Evolutionary conservation across 2,888 invertebrate species (phyloP), one percentile per base, ranked within the genome.

Genomic region (Busseola fusca): DNA sequence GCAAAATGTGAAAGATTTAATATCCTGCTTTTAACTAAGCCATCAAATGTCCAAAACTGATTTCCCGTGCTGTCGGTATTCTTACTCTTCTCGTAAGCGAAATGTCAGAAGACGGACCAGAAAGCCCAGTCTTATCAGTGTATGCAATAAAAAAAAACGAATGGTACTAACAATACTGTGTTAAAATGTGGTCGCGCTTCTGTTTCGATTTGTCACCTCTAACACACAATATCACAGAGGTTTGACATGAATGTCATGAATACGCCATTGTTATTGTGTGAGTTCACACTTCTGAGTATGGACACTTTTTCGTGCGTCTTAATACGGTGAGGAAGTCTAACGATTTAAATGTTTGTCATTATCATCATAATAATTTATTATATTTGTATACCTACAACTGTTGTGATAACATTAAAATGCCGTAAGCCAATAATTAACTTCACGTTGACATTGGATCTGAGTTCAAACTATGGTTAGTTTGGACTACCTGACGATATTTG

Each of bases 1-100:
- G 52, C 3, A 25, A 69, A 74, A 66, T 63, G 40, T 68, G 62
- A n/a, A n/a, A n/a, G n/a, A n/a, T n/a, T n/a, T n/a, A n/a, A n/a
- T n/a, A n/a, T n/a, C n/a, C n/a, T n/a, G 12, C 30, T 21, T 56
- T 30, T 30, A 57, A 30, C 12, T 21, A 57, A 30, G 21, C 57
- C 7, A 21, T 21, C 30, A 57, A 58, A 16, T 37, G 9, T 9
- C n/a, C 16, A 5, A 58, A n/a, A 9, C 34, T 57, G 21, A 7
- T 34, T 57, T 34, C 12, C 40, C 12, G 40, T 40, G 40, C 40
- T 40, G 40, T 12, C 7, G 1, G 21, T 34, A 21, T 34, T 14
- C 12, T 2, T 5, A 0, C 9, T 34, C 7, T 58, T 21, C 34
- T 34, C n/a, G 14, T n/a, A 7, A 1, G n/a, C 21, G 12, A 14